These are phyloP conservation scores for Zygaena filipendulae DNA, from an alignment of 2,888 invertebrate genomes.

Conservation along the genomic window DNA sequence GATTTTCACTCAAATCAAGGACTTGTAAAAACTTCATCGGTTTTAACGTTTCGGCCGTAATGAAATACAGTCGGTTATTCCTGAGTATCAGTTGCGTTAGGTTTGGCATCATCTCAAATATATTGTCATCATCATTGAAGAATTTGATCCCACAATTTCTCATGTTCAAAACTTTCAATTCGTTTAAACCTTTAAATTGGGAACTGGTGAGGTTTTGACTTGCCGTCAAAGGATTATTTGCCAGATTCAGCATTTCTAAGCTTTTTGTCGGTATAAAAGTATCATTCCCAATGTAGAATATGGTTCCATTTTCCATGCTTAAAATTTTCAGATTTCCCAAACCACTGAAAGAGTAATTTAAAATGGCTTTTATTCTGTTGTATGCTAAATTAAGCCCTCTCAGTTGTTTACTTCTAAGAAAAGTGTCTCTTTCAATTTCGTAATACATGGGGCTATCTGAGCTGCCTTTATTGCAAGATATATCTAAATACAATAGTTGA, in stretches of 20 bases:
- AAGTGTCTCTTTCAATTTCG: slow-evolving; percentile 57
- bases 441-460: slow-evolving; percentile 50
- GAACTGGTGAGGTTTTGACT: slow-evolving; percentile 42
- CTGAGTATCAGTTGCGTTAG: slow-evolving; percentile 58
- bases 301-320: slow-evolving; percentile 60
- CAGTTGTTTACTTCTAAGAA: slow-evolving; percentile 52
- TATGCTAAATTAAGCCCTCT: slow-evolving; percentile 59
- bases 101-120: slow-evolving; percentile 59
- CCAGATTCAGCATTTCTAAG: slow-evolving; percentile 60
- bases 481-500: slow-evolving; percentile 55
- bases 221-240: slow-evolving; percentile 58
- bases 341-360: slow-evolving; percentile 58
- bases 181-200: slow-evolving; percentile 57
- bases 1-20: slow-evolving; percentile 62
- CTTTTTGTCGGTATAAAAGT: slow-evolving; percentile 52
- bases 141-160: slow-evolving; percentile 59
- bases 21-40: slow-evolving; percentile 47
- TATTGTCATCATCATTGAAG: slow-evolving; percentile 46
- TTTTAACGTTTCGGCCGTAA: slow-evolving; percentile 47
- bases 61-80: slow-evolving; percentile 52
- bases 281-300: slow-evolving; percentile 53
- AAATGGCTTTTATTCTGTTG: slow-evolving; percentile 63
- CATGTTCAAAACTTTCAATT: slow-evolving; percentile 53
- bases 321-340: slow-evolving; percentile 54
- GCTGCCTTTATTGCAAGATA: slow-evolving; percentile 59